These are phyloP conservation scores for Calephelis perditalis DNA, from an alignment of 2,888 invertebrate genomes.

Conservation along the genomic window DNA sequence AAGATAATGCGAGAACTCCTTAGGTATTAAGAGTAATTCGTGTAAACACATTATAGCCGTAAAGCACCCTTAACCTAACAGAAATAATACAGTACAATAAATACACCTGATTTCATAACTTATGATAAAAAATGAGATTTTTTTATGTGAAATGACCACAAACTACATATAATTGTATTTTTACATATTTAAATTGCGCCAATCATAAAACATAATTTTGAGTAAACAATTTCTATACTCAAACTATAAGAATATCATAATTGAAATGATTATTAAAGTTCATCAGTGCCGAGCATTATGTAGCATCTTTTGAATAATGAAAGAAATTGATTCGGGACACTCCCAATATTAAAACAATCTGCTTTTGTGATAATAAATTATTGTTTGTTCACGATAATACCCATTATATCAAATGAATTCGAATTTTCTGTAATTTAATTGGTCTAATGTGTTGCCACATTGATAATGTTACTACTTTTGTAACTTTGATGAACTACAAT, in stretches of 20 bases:
- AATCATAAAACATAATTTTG: slow-evolving; percentile 8
- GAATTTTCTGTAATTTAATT: no score
- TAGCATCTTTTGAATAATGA: no score
- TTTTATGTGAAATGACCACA: slow-evolving; percentile 10
- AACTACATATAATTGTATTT: slow-evolving; percentile 8
- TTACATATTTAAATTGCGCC: slow-evolving; percentile 6
- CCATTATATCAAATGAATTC: no score
- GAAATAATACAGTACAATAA: slow-evolving; percentile 28
- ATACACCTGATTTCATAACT: slow-evolving; percentile 26
- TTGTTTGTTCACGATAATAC: no score
- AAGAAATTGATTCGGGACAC: no score
- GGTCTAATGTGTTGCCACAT: no score
- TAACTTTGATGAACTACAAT: no score
- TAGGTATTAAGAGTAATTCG: not conserved
- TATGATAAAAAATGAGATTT: slow-evolving; percentile 6
- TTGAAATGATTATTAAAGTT: not conserved
- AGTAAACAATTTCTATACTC: slow-evolving; percentile 4
- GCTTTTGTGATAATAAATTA: no score
- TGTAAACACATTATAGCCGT: slow-evolving; percentile 1
- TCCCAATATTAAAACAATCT: no score
- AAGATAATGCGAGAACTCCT: not conserved
- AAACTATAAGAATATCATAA: not conserved
- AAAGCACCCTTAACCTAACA: slow-evolving; percentile 19
- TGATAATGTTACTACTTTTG: no score
- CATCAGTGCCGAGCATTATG: no score